Base-by-base conservation (phyloP, 2,797 vertebrate genomes). In the Poecilia gillii region DNA sequence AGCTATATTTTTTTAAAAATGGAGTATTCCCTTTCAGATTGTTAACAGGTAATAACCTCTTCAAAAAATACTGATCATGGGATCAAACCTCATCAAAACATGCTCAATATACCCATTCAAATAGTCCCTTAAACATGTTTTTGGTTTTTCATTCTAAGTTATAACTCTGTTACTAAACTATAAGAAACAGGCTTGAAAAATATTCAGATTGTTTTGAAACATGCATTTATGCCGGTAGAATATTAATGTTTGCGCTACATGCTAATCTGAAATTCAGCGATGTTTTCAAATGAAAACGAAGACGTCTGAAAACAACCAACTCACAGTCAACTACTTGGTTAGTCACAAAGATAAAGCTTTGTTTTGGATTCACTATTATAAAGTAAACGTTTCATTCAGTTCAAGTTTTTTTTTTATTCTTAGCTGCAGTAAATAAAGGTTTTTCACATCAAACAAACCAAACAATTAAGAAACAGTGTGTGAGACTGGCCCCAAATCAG, bases 151-250 rank as follows among this genome's bases (percentile, higher is more conserved):
- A 33, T 87, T 81, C 83, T 89, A 91, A 78, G 53, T 66, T 77
- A 77, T 79, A 87, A 62, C 46, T 85, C 31, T 70, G 66, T 80
- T 80, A 83, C 33, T 82, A 84, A 88, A 87, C 85, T 90, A 93
- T 78, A 8, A 89, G 79, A 89, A 89, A 90, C 90, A 92, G 91
- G 93, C 91, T 93, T 91, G 90, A 89, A 90, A 90, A 81, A 87
- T 73, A 62, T 74, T 79, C 53, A 77, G 81, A 81, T 84, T 88
- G 74, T 84, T 87, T 90, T 36, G 83, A 90, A 90, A 83, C 92
- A 94, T 93, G 93, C 94, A 94, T 33, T 71, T 45, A 89, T 88
- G 87, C 81, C 74, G 43, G 76, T 79, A 81, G 75, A 85, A 72
- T 87, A 62, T 81, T 84, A 85, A 70, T n/a, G 81, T 80, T 77